These are phyloP conservation scores for Aphelenchoides fujianensis DNA, from an alignment of 1,140 invertebrate genomes.

Conservation along the genomic window DNA sequence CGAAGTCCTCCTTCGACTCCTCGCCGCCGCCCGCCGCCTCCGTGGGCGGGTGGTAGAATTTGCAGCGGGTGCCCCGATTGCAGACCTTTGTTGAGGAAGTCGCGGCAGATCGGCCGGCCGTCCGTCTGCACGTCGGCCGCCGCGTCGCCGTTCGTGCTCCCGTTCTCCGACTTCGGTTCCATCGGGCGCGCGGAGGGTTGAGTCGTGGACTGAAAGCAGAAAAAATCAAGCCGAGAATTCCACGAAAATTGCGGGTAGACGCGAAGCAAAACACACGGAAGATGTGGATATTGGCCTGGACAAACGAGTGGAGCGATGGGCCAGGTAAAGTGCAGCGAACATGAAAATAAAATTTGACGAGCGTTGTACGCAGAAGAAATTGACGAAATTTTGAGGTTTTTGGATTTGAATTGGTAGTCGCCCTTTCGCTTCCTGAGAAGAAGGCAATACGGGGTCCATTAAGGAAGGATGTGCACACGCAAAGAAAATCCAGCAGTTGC, in stretches of 20 bases:
- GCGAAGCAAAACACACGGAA: no score
- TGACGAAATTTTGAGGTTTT: no score
- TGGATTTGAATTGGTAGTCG: no score
- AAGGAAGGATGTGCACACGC: no score
- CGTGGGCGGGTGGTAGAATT: conserved; percentile 69
- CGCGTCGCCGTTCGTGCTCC: background rate
- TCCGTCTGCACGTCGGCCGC: conserved; percentile 55
- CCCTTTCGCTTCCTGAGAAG: no score
- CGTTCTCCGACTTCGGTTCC: background rate
- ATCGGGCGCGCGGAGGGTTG: no score
- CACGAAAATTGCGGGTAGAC: no score
- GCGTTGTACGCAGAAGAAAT: no score
- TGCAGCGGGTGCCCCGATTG: conserved; percentile 74
- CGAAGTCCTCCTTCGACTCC: conserved; percentile 47
- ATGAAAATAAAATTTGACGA: background rate
- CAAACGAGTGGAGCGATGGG: background rate
- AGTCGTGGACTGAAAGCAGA: conserved; percentile 1
- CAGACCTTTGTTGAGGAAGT: conserved; percentile 71
- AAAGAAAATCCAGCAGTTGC: background rate
- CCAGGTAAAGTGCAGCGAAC: background rate
- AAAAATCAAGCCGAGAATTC: background rate
- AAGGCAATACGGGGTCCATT: no score
- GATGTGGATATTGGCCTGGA: no score
- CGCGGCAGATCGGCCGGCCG: no score
- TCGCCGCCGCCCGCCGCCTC: conserved; percentile 51